Conservation (phyloP, 1,140 invertebrate species). For the Drosophila ercepeae region DNA sequence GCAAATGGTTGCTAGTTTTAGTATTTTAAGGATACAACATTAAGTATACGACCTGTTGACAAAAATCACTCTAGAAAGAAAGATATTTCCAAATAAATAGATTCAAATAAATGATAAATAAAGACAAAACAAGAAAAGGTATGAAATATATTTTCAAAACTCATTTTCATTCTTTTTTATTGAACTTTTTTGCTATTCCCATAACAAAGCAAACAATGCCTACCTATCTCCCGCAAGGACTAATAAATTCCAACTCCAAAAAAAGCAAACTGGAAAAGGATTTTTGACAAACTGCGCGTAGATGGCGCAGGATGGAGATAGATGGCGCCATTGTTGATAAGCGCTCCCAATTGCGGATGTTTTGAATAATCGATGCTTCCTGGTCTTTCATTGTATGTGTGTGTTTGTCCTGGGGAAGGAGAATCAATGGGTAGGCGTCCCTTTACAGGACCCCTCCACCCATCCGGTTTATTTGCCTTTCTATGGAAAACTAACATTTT, state of each 20-base stretch:
- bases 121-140: background rate
- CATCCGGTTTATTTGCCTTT: constrained; percentile 36
- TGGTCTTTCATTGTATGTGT: constrained; percentile 18
- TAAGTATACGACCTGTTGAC: background rate
- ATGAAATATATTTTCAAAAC: background rate
- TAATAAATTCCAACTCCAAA: constrained; percentile 34
- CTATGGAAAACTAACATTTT: constrained; percentile 31
- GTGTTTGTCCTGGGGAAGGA: background rate
- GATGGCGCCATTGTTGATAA: constrained; percentile 75
- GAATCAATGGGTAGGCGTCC: constrained; percentile 1
- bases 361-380: constrained; percentile 82
- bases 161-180: background rate
- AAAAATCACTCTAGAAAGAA: background rate
- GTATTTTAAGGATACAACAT: background rate
- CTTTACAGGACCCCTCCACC: background rate
- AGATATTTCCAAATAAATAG: too few species aligned
- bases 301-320: constrained; percentile 45
- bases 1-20: background rate
- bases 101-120: background rate
- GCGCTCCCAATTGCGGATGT: constrained; percentile 75
- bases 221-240: constrained; percentile 2
- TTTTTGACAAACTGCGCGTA: constrained; percentile 77
- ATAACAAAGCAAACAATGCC: background rate
- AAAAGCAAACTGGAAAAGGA: constrained; percentile 18
- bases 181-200: background rate